Percentiles rank a stretch among this genome's conserved stretches.
phyloP scores from a whole-genome alignment of 2,113 vertebrate genomes.

The Mesoclemmys tuberculata region DNA sequence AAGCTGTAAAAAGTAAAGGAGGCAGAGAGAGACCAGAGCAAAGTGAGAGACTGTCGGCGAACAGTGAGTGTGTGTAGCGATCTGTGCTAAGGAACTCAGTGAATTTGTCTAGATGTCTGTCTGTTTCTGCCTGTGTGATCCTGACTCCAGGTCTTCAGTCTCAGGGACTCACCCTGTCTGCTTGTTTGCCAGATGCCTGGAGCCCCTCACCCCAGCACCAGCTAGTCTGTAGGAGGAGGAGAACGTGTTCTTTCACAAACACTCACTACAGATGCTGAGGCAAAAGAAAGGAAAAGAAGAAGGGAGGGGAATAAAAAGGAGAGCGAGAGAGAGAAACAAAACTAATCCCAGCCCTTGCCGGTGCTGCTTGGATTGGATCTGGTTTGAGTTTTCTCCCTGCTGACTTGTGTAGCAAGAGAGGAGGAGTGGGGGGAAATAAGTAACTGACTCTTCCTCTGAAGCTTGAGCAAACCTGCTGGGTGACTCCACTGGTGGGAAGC shows the following conservation, averaged over 20 bases:
- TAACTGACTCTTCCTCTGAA: conserved; percentile 38
- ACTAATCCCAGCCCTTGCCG: conserved; percentile 64
- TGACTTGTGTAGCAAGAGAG: conserved; percentile 55
- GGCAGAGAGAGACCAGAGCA: conserved; percentile 76
- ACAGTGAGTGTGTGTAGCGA: background rate
- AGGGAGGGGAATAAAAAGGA: conserved; percentile 59
- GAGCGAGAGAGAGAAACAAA: conserved; percentile 61
- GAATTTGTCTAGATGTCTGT: background rate
- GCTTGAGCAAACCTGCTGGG: conserved; percentile 48
- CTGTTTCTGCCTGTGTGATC: background rate
- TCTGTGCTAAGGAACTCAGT: background rate
- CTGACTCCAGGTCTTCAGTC: background rate
- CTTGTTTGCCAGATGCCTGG: background rate
- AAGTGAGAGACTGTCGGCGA: conserved; percentile 58
- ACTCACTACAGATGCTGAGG: conserved; percentile 43
- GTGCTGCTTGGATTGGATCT: conserved; percentile 69
- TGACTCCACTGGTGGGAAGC: conserved; percentile 59
- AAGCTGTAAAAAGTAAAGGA: conserved; percentile 82
- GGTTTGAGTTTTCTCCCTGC: conserved; percentile 67
- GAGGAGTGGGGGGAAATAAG: conserved; percentile 49
- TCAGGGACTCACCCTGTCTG: background rate
- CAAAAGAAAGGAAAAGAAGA: conserved; percentile 36
- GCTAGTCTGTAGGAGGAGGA: conserved; percentile 5
- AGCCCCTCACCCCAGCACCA: background rate
- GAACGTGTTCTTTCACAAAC: conserved; percentile 20